phyloP scores from a whole-genome alignment of 2,888 invertebrate species.

The Lithophane ornitopus region DNA sequence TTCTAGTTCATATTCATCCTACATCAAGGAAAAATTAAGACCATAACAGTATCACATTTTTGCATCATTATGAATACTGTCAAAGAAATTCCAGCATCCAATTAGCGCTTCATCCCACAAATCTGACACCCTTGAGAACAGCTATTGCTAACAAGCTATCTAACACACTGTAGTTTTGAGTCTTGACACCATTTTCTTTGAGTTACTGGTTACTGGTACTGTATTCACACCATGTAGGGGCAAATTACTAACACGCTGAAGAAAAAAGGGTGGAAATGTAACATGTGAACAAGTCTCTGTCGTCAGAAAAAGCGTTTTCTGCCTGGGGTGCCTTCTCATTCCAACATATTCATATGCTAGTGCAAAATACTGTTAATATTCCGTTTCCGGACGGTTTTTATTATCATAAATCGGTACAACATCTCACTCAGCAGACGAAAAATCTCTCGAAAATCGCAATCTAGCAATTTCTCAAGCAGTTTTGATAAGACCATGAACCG shows the following conservation, averaged over 20 bases:
- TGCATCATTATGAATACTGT: conserved; percentile 42
- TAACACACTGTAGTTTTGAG: conserved; percentile 35
- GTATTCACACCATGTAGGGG: conserved; percentile 1
- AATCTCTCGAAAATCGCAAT: neutral
- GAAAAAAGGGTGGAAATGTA: conserved; percentile 15
- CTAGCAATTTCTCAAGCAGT: neutral
- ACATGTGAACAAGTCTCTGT: neutral
- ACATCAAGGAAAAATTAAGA: conserved; percentile 12
- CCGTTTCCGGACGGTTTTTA: neutral
- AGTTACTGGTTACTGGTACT: conserved; percentile 7
- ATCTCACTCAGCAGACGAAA: neutral
- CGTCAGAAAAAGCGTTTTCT: neutral
- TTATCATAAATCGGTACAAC: neutral
- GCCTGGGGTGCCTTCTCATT: neutral
- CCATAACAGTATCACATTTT: conserved; percentile 39
- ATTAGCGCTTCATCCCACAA: conserved; percentile 53
- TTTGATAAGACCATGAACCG: neutral
- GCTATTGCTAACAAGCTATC: conserved; percentile 44
- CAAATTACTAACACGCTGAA: neutral
- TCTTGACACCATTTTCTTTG: conserved; percentile 45
- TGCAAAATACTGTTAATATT: neutral
- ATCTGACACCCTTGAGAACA: conserved; percentile 45
- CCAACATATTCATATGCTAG: neutral
- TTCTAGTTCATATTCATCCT: conserved; percentile 5
- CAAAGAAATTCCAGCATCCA: conserved; percentile 52